Evolutionary conservation across 2,797 vertebrate species (phyloP).

Genomic region (Pseudochaenichthys georgianus): DNA sequence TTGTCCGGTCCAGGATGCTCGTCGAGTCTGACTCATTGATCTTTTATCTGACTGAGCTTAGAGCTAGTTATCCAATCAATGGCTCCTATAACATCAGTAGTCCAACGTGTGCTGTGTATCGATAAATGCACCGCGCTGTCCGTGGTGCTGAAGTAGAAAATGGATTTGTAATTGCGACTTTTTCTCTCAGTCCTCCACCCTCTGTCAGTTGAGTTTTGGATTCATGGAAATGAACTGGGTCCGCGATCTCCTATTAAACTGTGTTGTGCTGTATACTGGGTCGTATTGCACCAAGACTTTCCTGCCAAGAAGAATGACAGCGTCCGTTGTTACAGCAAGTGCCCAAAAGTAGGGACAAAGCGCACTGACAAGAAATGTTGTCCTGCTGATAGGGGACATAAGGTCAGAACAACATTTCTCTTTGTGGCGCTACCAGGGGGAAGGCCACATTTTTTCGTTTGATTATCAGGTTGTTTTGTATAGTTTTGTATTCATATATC

Average conservation of each 20-base stretch:
- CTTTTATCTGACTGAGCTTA: background rate
- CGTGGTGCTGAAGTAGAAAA: background rate
- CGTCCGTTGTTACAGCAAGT: background rate
- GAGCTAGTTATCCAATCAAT: background rate
- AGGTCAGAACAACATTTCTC: too few relatives aligned
- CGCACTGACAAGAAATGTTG: too few relatives aligned
- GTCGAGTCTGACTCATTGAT: background rate
- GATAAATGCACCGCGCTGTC: background rate
- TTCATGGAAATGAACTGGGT: background rate
- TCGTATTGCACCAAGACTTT: background rate
- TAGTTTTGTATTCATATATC: background rate
- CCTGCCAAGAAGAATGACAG: background rate
- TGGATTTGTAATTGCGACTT: background rate
- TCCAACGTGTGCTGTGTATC: background rate
- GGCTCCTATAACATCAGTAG: background rate
- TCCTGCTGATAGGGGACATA: too few relatives aligned
- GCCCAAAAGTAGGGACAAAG: background rate
- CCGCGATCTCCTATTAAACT: background rate
- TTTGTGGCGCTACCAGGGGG: too few relatives aligned
- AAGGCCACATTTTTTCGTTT: background rate
- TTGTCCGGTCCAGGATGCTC: background rate
- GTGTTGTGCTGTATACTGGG: accelerated
- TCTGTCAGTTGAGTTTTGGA: background rate
- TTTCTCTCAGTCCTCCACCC: background rate
- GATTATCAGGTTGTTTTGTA: background rate